Conservation (phyloP, 2,113 vertebrate species). For the Xenopus borealis region DNA sequence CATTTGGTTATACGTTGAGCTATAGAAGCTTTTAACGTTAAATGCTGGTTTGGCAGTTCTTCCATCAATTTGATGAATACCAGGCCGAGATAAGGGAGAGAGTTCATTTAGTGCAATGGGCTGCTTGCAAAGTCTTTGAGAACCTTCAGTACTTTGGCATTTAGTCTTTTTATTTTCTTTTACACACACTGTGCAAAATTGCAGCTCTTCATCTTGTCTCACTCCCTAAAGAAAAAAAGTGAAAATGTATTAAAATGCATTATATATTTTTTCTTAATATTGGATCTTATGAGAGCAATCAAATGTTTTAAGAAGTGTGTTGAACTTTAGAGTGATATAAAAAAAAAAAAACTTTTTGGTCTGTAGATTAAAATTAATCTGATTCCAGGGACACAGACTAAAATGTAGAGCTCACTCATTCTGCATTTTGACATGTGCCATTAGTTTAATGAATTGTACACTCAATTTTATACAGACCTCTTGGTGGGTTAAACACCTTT, state of each 20-base stretch:
- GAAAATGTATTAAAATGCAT: not conserved
- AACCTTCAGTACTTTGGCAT: slow-evolving; percentile 76
- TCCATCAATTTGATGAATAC: slow-evolving; percentile 73
- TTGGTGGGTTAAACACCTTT: slow-evolving; percentile 64
- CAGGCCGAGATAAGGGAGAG: slow-evolving; percentile 69
- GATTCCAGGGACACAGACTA: no score
- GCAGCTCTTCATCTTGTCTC: slow-evolving; percentile 64
- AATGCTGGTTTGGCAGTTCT: slow-evolving; percentile 67
- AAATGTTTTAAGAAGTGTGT: no score
- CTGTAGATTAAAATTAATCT: no score
- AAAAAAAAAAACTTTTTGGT: no score
- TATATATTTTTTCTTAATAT: no score
- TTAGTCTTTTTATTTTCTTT: slow-evolving; percentile 68
- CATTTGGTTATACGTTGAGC: slow-evolving; percentile 60
- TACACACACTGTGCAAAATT: slow-evolving; percentile 72
- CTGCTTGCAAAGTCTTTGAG: slow-evolving; percentile 66
- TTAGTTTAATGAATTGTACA: no score
- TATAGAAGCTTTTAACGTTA: slow-evolving; percentile 76
- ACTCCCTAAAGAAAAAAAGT: slow-evolving; percentile 55
- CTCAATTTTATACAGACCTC: slow-evolving; percentile 61
- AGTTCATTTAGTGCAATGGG: slow-evolving; percentile 59
- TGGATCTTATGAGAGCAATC: no score
- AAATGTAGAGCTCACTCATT: no score
- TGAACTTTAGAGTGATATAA: no score
- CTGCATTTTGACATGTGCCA: no score